Base-by-base conservation (phyloP, 53 echinoderm and acorn worm genomes). In the Echinometra lucunter region DNA sequence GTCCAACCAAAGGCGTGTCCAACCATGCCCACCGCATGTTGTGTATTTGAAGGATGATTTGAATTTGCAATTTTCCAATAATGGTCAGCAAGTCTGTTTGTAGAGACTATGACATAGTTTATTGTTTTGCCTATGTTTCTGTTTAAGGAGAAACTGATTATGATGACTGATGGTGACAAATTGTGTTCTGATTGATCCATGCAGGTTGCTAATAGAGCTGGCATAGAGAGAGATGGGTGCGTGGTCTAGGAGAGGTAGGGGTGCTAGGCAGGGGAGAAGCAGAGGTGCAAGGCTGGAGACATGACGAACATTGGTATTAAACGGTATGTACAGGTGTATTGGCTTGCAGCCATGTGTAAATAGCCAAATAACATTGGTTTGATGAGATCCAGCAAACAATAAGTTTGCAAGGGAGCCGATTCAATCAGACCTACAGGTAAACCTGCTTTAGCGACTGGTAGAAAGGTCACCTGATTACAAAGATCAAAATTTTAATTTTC, bases 121-220 rank as follows among this genome's bases (percentile, higher is more conserved):
- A 10, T 69, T 42, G 42, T 72, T 72, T 72, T 38, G 38, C 23
- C 42, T 85, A 47, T 47, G 85, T 85, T 85, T 85, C 85, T 85
- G 49, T 85, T 85, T 85, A 28, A 28, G 49, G 45, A 49, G 30
- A 85, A 85, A 12, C 85, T 85, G 49, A 85, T 85, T 47, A 85
- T 45, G 85, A 85, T 85, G 85, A 85, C 10, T 85, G 85, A 85
- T 85, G 45, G 85, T 85, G 85, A 85, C 85, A 85, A 85, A 85
- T 85, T 85, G 85, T 49, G n/a, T 85, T 85, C 45, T 85, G 85
- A 85, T 85, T 85, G 85, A 49, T n/a, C 28, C 85, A 85, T 28
- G 85, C 49, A 85, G 85, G 85, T 85, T 49, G 45, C 28, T 85
- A 85, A 49, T 85, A 49, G 85, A 78, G 38, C 38, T 78, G 78